phyloP scores from a whole-genome alignment of 2,888 invertebrate genomes.

The Sinelater perroti region DNA sequence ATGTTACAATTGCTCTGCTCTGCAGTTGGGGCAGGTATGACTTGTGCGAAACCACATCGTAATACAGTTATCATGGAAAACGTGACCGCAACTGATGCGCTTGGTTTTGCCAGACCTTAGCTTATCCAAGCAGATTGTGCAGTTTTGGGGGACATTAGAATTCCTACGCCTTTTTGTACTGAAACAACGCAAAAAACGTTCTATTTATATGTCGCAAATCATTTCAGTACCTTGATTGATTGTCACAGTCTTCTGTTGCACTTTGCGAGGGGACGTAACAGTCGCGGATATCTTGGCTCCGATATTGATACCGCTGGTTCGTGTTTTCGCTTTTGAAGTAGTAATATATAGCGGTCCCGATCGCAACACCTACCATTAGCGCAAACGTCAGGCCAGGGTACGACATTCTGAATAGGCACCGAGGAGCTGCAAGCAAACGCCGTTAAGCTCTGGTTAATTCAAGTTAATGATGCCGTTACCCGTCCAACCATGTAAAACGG shows the following conservation, averaged over 20 bases:
- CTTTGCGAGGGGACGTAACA: conserved; percentile 9
- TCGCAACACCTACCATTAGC: conserved; percentile 41
- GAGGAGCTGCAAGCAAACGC: too few species aligned
- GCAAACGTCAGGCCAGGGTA: conserved; percentile 42
- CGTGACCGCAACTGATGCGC: conserved; percentile 36
- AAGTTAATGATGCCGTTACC: too few species aligned
- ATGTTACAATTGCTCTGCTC: conserved; percentile 14
- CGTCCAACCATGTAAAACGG: too few species aligned
- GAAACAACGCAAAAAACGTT: too few species aligned
- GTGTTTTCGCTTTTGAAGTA: conserved; percentile 40
- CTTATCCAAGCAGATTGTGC: conserved; percentile 38
- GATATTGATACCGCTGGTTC: conserved; percentile 21
- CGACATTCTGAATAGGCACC: conserved; percentile 35
- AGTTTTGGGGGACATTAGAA: conserved; percentile 34
- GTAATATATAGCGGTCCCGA: conserved; percentile 43
- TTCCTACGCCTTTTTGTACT: conserved; percentile 35
- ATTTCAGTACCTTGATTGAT: conserved; percentile 14
- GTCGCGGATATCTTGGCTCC: conserved; percentile 9
- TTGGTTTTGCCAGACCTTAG: conserved; percentile 30
- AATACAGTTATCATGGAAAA: conserved; percentile 40
- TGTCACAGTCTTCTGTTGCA: conserved; percentile 9
- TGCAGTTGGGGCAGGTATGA: conserved; percentile 35
- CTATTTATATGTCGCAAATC: background rate
- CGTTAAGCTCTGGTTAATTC: too few species aligned
- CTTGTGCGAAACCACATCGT: conserved; percentile 35